Base-by-base conservation (phyloP, 1,140 invertebrate genomes). In the Caligus rogercresseyi region DNA sequence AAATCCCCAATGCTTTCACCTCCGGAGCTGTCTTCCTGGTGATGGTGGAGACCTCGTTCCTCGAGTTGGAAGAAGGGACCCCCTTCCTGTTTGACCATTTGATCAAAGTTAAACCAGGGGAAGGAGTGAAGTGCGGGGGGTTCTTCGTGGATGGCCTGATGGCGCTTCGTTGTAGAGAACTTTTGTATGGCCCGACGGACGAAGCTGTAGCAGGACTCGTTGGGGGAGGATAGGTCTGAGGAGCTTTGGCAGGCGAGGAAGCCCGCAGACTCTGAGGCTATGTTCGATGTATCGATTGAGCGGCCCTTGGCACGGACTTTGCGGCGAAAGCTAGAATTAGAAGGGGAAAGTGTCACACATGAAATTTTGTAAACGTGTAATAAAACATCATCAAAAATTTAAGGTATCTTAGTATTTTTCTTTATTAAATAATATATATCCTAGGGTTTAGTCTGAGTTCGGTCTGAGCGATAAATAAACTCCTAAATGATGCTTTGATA, bases 141-240 rank as follows among this genome's bases (percentile, higher is more conserved):
- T 7, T 43, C 31, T 43, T 43, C 31, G n/a, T 43, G 31, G 7
- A 43, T 43, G 31, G 31, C 31, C n/a, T n/a, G n/a, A n/a, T 43
- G 31, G 7, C 31, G 31, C 31, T 43, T 43, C 31, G 31, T 43
- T 43, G 31, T 43, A 43, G 31, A 43, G n/a, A 43, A 43, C 31
- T 43, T 43, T 74, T 91, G 86, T 31, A 93, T 78, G 3, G 89
- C 89, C 68, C 87, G 79, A 54, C 88, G 78, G 2, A 93, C 87
- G 70, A 92, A 93, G 69, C 87, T 90, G 74, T 93, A 93, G 70
- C 89, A 93, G 3, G 87, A 89, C 75, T 92, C 89, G 68, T 89
- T 90, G 2, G 89, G 88, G 67, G 85, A 89, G 23, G 87, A 89
- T 1, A 91, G 77, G 66, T 87, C 87, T 21, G 85, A 87, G 56